Percentiles rank a stretch among this genome's conserved stretches.
Conservation (phyloP, 2,113 vertebrate genomes). For the Corapipo altera region DNA sequence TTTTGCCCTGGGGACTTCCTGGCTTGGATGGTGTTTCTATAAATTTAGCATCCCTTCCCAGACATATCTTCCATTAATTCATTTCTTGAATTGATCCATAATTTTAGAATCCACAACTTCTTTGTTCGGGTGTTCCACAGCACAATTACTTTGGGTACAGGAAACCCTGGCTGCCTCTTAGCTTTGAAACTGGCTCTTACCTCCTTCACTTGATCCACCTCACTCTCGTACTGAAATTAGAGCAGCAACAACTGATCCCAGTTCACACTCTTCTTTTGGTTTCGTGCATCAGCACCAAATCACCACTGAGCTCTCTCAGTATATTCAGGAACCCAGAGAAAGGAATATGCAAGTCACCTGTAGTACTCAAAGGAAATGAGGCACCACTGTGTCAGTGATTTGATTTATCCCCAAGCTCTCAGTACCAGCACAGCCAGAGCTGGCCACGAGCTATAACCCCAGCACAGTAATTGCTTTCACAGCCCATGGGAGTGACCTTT, state of each 20-base stretch:
- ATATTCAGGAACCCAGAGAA: neutral
- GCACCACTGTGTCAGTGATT: neutral
- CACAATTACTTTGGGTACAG: neutral
- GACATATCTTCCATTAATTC: neutral
- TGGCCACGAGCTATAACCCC: neutral
- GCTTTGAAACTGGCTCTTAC: neutral
- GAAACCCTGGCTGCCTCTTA: neutral
- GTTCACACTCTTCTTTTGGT: too few species aligned
- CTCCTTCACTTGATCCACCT: neutral
- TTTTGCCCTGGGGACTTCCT: neutral
- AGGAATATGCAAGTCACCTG: neutral
- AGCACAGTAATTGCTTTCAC: neutral
- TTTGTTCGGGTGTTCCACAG: neutral
- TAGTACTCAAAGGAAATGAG: neutral
- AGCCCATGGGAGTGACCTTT: neutral
- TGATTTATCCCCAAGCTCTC: neutral
- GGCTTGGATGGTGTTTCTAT: neutral
- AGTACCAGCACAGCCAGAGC: neutral
- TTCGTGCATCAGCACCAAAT: neutral
- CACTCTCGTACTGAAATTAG: neutral
- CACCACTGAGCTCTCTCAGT: accelerated
- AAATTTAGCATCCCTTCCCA: neutral
- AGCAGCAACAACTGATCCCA: neutral
- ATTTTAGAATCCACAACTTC: neutral
- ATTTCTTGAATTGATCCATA: neutral